Evolutionary conservation across 2,797 vertebrate genomes (phyloP).

Genomic region (Chiloscyllium punctatum): DNA sequence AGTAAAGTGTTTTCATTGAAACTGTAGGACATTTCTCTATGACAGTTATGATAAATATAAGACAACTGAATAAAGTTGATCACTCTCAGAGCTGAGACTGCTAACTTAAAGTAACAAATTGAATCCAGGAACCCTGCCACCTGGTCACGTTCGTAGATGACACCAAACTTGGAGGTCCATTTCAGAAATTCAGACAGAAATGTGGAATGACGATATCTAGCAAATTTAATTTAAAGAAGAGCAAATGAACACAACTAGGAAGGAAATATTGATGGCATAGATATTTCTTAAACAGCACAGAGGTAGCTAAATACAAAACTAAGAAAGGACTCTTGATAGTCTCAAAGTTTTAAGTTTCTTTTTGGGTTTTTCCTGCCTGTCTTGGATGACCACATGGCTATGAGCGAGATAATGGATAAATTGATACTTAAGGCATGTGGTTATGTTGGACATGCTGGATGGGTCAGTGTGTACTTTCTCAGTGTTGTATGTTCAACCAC

Average conservation of each 20-base stretch:
- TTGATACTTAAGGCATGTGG: background rate
- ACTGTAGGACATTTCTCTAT: background rate
- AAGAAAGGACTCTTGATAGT: background rate
- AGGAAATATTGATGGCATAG: background rate
- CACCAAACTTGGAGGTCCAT: background rate
- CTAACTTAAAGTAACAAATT: background rate
- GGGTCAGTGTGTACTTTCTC: background rate
- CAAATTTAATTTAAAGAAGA: background rate
- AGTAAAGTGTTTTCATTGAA: background rate
- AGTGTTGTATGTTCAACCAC: background rate
- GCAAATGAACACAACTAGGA: background rate
- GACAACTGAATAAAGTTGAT: background rate
- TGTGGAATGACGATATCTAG: background rate
- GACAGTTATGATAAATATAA: background rate
- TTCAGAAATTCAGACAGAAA: background rate
- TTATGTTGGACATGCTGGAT: background rate
- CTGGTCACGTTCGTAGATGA: background rate
- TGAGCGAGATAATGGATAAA: background rate
- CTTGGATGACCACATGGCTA: background rate
- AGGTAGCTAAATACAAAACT: background rate
- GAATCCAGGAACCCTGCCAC: background rate
- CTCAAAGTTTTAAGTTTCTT: background rate
- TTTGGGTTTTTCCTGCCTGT: background rate
- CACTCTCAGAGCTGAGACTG: background rate
- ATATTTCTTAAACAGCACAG: background rate